Conservation (phyloP, 2,888 invertebrate genomes). For the Lycocerus yunnanus region DNA sequence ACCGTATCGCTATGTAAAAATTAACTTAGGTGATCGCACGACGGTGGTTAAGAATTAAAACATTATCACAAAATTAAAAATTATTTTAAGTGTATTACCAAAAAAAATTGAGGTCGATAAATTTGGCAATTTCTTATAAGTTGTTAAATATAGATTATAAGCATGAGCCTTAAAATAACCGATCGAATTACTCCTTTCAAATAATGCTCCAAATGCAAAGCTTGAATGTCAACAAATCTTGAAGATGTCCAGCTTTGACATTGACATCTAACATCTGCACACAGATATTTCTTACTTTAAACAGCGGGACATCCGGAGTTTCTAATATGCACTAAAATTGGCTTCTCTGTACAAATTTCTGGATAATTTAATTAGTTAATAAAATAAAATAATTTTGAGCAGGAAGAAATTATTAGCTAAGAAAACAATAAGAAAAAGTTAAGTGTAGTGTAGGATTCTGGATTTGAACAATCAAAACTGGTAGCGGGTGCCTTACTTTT, state of each 20-base stretch:
- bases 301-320: constrained; percentile 30
- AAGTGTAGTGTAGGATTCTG: not conserved
- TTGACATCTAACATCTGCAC: constrained; percentile 37
- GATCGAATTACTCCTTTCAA: constrained; percentile 35
- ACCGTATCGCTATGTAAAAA: too few species aligned
- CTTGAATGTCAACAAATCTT: constrained; percentile 36
- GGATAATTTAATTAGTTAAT: not conserved
- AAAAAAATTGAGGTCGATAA: not conserved
- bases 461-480: not conserved
- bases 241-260: constrained; percentile 37
- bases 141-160: constrained; percentile 8
- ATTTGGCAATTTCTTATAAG: not conserved
- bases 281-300: constrained; percentile 14
- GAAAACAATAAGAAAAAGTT: not conserved
- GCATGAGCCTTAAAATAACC: constrained; percentile 33
- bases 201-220: constrained; percentile 34
- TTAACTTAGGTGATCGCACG: too few species aligned
- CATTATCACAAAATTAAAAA: not conserved
- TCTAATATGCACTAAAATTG: constrained; percentile 22
- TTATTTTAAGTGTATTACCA: not conserved
- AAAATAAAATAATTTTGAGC: not conserved
- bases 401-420: not conserved
- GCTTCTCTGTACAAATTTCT: constrained; percentile 9
- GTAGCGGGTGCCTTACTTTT: not conserved
- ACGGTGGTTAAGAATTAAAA: not conserved